Evolutionary conservation across 2,113 vertebrate species (phyloP).

Genomic region (Turdus rufiventris): DNA sequence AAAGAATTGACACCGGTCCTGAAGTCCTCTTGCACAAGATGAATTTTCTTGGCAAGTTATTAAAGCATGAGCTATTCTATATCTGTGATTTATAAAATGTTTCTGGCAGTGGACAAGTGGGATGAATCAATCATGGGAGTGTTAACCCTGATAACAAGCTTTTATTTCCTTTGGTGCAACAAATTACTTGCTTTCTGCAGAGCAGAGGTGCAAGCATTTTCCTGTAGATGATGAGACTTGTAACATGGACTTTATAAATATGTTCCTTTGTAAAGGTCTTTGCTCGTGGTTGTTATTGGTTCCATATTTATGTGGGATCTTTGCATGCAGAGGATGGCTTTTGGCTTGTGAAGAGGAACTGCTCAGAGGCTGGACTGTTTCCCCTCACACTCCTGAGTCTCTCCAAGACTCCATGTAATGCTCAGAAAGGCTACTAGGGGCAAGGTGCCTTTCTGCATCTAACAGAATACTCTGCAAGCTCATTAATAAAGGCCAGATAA

Average conservation of each 20-base stretch:
- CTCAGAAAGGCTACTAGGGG: neutral
- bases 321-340: neutral
- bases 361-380: neutral
- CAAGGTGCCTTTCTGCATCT: fast-evolving
- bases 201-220: neutral
- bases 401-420: neutral
- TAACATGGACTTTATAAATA: neutral
- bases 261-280: neutral
- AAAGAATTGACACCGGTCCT: neutral
- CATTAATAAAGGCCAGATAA: neutral
- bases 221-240: neutral
- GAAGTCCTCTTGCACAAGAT: fast-evolving
- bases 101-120: neutral
- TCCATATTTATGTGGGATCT: conserved; percentile 9
- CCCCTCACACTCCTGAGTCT: neutral
- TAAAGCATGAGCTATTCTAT: neutral
- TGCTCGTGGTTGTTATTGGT: neutral
- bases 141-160: neutral
- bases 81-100: neutral
- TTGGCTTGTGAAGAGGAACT: neutral
- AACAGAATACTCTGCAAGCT: neutral
- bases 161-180: neutral
- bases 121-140: neutral
- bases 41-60: neutral
- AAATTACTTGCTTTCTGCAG: neutral